phyloP scores from a whole-genome alignment of 2,888 invertebrate genomes.

The Euzetes globulus region DNA sequence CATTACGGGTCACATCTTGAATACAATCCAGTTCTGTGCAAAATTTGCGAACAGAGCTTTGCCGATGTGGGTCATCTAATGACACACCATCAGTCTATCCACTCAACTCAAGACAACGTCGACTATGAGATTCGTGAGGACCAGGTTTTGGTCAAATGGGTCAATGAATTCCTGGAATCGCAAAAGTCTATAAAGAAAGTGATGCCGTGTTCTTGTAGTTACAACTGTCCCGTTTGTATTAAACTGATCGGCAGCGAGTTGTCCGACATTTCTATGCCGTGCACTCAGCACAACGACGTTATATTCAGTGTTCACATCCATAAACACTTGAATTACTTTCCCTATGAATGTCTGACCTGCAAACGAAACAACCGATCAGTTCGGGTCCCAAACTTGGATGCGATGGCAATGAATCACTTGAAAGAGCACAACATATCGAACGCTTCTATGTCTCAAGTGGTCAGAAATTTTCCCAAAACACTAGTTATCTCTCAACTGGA shows the following conservation, averaged over 20 bases:
- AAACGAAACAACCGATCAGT: conserved; percentile 8
- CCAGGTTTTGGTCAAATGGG: conserved; percentile 28
- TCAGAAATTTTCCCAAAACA: conserved; percentile 23
- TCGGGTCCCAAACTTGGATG: conserved; percentile 19
- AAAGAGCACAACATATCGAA: conserved; percentile 11
- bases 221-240: conserved; percentile 31
- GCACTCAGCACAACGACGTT: conserved; percentile 31
- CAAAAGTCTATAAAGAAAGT: background rate
- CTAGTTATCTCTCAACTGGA: conserved; percentile 20
- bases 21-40: conserved; percentile 27
- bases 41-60: conserved; percentile 21
- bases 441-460: background rate
- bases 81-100: conserved; percentile 18
- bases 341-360: conserved; percentile 33
- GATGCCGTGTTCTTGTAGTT: conserved; percentile 30
- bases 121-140: conserved; percentile 31
- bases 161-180: conserved; percentile 30
- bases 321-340: conserved; percentile 27
- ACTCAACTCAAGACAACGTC: conserved; percentile 8
- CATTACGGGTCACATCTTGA: conserved; percentile 30
- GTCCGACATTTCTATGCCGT: background rate
- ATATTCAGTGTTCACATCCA: conserved; percentile 25
- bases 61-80: conserved; percentile 15
- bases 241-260: background rate
- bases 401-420: conserved; percentile 26